A percentile compares a stretch with the other conserved stretches of the same genome.
phyloP scores from a whole-genome alignment of 35 echinoderm and acorn worm species.

The Apostichopus californicus region DNA sequence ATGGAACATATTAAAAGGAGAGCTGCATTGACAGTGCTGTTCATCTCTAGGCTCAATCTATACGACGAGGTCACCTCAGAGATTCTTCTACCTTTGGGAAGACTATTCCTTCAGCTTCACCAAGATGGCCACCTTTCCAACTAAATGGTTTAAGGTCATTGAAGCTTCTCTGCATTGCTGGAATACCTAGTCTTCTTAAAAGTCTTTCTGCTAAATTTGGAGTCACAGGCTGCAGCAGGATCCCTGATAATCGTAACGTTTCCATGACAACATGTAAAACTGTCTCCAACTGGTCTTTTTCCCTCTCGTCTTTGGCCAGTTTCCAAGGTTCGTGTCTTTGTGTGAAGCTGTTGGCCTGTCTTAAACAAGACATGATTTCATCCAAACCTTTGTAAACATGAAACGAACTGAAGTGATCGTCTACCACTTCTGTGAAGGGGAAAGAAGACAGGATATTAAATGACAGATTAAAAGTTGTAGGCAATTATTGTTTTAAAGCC shows the following conservation, averaged over 20 bases:
- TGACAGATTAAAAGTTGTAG: too few relatives aligned
- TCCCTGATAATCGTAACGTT: slow-evolving; percentile 83
- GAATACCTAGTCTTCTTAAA: slow-evolving; percentile 81
- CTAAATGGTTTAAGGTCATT: background rate
- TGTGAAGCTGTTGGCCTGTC: slow-evolving; percentile 82
- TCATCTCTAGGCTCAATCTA: too few relatives aligned
- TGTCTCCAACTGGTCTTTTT: slow-evolving; percentile 68
- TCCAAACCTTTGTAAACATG: slow-evolving; percentile 72
- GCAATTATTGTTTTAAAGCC: too few relatives aligned
- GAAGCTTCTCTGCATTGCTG: slow-evolving; percentile 36
- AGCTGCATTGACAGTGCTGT: too few relatives aligned
- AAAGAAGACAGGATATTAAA: background rate
- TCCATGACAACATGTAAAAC: slow-evolving; percentile 92
- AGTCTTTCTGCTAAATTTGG: slow-evolving; percentile 74
- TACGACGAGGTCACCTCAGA: background rate
- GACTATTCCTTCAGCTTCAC: background rate
- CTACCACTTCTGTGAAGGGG: slow-evolving; percentile 65
- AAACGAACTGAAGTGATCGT: slow-evolving; percentile 72
- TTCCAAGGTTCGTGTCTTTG: slow-evolving; percentile 91
- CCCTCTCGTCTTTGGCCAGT: slow-evolving; percentile 58
- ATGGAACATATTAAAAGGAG: too few relatives aligned
- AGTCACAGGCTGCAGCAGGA: slow-evolving; percentile 82
- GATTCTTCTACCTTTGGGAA: background rate
- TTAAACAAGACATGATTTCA: slow-evolving; percentile 84
- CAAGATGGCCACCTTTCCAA: background rate